These are phyloP conservation scores for Catotricha subobsoleta DNA, from an alignment of 2,888 invertebrate genomes.

Conservation along the genomic window DNA sequence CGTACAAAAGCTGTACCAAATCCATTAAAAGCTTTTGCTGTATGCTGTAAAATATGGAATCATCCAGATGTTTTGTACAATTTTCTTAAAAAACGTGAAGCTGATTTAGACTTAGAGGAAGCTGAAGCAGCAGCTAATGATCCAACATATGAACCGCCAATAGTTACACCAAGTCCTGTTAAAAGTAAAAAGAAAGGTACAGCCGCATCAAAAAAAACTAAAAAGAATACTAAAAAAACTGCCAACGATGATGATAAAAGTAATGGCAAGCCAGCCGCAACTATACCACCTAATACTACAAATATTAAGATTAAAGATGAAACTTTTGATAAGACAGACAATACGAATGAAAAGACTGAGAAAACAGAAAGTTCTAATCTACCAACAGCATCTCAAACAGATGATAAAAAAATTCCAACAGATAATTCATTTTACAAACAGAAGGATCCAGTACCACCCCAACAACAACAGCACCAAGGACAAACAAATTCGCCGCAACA, in stretches of 20 bases:
- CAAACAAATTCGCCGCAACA: neutral
- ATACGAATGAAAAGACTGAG: constrained; percentile 1
- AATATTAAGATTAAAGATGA: neutral
- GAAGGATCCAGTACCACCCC: constrained; percentile 9
- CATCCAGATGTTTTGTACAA: constrained; percentile 85
- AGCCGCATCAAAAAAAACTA: constrained; percentile 6
- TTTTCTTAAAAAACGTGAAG: constrained; percentile 65
- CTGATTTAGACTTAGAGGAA: constrained; percentile 61
- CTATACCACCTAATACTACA: constrained; percentile 30
- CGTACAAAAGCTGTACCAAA: constrained; percentile 75
- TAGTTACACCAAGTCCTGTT: constrained; percentile 6
- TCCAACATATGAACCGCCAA: constrained; percentile 7
- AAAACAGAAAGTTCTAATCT: neutral
- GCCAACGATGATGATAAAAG: constrained; percentile 8
- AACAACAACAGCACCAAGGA: neutral
- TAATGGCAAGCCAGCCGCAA: constrained; percentile 30
- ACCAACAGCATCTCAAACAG: neutral
- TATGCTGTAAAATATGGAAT: constrained; percentile 97
- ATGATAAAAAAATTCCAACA: neutral
- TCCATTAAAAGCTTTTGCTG: constrained; percentile 93
- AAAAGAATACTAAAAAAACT: constrained; percentile 9
- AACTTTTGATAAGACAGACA: neutral
- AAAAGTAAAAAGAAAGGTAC: constrained; percentile 17
- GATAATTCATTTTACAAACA: too few relatives aligned
- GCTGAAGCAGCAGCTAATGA: constrained; percentile 34